These are phyloP conservation scores for Threskiornis aethiopicus DNA, from an alignment of 2,797 vertebrate species.

Conservation along the genomic window DNA sequence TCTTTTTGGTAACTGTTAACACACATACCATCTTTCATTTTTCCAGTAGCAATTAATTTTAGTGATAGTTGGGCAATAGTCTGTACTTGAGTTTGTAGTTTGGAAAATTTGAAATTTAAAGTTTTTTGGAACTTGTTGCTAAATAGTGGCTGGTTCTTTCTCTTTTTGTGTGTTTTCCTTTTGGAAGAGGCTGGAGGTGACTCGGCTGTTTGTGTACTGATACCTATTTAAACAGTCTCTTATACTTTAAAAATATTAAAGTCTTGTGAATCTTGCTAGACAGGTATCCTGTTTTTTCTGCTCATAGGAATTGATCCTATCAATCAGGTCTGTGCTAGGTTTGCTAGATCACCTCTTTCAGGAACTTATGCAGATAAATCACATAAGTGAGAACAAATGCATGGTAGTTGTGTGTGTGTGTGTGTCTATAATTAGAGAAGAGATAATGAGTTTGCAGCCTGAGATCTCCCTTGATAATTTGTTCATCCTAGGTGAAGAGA, in stretches of 20 bases:
- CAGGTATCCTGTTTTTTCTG: neutral
- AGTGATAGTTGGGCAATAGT: neutral
- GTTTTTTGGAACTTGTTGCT: neutral
- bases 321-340: neutral
- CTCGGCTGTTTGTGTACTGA: neutral
- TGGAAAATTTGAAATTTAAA: neutral
- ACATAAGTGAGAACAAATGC: neutral
- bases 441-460: conserved; percentile 11
- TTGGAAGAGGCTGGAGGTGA: neutral
- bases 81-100: neutral
- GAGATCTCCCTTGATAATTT: neutral
- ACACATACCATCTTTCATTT: neutral
- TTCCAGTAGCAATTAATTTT: neutral
- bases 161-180: neutral
- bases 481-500: neutral
- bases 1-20: neutral
- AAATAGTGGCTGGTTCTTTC: neutral
- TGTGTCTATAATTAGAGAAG: conserved; percentile 1
- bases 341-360: neutral
- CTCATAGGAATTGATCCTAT: neutral
- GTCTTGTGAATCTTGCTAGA: neutral
- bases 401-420: neutral
- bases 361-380: neutral
- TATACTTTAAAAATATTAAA: neutral
- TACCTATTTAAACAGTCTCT: neutral